Evolutionary conservation across 2,113 vertebrate genomes (phyloP), one percentile per base, ranked within the genome.

Genomic region (Nyctereutes procyonoides): DNA sequence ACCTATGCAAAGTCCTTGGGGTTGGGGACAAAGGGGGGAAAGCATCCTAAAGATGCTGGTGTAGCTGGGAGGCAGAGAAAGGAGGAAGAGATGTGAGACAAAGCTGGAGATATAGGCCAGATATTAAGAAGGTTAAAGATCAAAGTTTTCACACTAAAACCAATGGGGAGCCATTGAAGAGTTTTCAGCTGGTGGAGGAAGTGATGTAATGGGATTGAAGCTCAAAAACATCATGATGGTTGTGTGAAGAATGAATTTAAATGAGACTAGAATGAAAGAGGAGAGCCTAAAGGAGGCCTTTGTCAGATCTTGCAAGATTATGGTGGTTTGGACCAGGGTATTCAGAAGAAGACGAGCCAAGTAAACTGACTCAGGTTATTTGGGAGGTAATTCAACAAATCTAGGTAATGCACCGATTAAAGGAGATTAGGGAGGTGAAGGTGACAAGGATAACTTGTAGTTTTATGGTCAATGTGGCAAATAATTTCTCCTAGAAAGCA

Each of bases 201-300:
- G 53, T 77, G 43, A 43, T 81, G 30, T 11, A 51, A 38, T 3
- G 28, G 95, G 20, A 84, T 14, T 87, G 9, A 16, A 62, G 22
- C n/a, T 96, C 80, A 35, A 62, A 95, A 67, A 35, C 22, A 69
- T 82, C n/a, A 55, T 62, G 20, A 3, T 81, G 53, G 43, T 77
- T 69, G 10, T 69, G 22, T 22, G 11, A 84, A 94, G 83, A 92
- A 94, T 92, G 8, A 76, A 92, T 93, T 71, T 63, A 84, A 93
- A 35, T 82, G 56, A 83, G 48, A 67, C 10, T 2, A 69, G 76
- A 95, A 93, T 63, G 30, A 93, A 96, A 88, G 30, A 58, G 1
- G 13, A 58, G 48, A 74, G 53, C 60, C 55, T 63, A 20, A 28
- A 96, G 48, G 26, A 77, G 15, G 28, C 3, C 20, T 15, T 43